Percentiles rank a stretch among this genome's conserved stretches.
Conservation (phyloP, 2,113 vertebrate genomes). For the Neoarius graeffei region DNA sequence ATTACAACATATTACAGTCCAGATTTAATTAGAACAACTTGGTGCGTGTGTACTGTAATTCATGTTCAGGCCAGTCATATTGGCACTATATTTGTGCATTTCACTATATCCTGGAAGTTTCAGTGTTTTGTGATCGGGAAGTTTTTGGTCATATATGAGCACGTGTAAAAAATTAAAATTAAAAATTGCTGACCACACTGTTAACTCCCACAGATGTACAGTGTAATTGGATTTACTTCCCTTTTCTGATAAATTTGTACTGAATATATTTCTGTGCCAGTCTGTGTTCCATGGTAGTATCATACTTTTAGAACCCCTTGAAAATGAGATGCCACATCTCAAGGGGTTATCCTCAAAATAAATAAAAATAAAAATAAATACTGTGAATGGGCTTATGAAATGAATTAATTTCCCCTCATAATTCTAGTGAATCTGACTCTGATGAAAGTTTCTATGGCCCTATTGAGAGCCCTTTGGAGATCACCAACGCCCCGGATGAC, state of each 20-base stretch:
- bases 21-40: background rate
- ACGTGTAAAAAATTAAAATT: background rate
- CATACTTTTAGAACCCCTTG: no score
- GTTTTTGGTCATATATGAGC: background rate
- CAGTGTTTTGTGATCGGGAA: background rate
- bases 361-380: no score
- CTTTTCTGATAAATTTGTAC: conserved; percentile 36
- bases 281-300: background rate
- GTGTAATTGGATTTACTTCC: conserved; percentile 34
- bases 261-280: background rate
- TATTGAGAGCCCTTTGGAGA: conserved; percentile 84
- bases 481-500: conserved; percentile 76
- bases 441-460: conserved; percentile 94
- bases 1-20: background rate
- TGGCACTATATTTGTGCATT: background rate
- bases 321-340: no score
- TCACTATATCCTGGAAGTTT: background rate
- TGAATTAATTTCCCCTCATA: conserved; percentile 23
- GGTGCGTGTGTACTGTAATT: background rate
- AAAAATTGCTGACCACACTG: background rate
- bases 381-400: background rate
- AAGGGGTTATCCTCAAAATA: no score
- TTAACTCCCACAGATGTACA: background rate
- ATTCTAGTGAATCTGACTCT: conserved; percentile 81
- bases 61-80: background rate